These are phyloP conservation scores for Pandemis cinnamomeana DNA, from an alignment of 2,888 invertebrate species.

Conservation along the genomic window DNA sequence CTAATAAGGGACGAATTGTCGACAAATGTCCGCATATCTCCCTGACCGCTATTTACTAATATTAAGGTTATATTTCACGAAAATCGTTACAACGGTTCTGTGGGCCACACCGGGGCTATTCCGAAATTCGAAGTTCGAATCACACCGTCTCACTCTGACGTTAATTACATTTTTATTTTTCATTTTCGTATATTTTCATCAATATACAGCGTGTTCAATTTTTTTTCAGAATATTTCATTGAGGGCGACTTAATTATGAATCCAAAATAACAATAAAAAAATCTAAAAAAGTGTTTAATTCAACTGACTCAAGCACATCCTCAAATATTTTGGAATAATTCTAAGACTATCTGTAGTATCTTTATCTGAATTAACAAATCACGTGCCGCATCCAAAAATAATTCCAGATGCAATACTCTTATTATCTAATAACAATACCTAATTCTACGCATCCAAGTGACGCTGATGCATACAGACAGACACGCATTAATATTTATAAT, in stretches of 20 bases:
- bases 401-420: background rate
- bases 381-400: background rate
- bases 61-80: constrained; percentile 7
- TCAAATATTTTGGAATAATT: background rate
- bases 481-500: constrained; percentile 63
- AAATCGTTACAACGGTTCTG: background rate
- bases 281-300: no score
- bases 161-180: no score
- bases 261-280: no score
- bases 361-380: background rate
- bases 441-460: constrained; percentile 24
- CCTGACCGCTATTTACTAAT: constrained; percentile 12
- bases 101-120: background rate
- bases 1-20: background rate
- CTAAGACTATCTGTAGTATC: no score
- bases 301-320: no score
- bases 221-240: no score
- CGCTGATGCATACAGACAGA: constrained; percentile 50
- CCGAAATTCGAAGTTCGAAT: no score
- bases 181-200: no score
- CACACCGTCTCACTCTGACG: no score
- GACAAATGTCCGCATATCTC: constrained; percentile 12
- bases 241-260: no score
- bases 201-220: no score
- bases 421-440: constrained; percentile 21